Conservation (phyloP, 2,888 invertebrate genomes). For the Crioceris asparagi region DNA sequence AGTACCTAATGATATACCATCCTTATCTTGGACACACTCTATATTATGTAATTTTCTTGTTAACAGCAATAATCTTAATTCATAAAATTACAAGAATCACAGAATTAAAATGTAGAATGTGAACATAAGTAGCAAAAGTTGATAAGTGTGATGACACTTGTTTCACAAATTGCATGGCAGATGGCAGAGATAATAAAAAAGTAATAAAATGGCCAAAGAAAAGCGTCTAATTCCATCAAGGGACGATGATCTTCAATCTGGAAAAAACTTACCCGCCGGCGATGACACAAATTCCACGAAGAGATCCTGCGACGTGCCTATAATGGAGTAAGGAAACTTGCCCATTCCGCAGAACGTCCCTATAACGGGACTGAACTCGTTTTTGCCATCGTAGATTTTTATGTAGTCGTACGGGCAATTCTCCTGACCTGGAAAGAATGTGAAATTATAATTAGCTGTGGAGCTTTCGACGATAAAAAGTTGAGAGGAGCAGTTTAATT, state of each 20-base stretch:
- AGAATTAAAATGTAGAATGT: too few relatives aligned
- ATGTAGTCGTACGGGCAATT: constrained; percentile 87
- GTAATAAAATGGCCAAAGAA: background rate
- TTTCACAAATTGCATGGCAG: background rate
- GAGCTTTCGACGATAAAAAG: too few relatives aligned
- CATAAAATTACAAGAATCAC: too few relatives aligned
- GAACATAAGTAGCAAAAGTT: too few relatives aligned
- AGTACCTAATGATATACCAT: too few relatives aligned
- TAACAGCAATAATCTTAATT: too few relatives aligned
- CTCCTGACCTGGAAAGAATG: constrained; percentile 52
- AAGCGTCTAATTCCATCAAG: too few relatives aligned
- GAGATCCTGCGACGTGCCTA: constrained; percentile 80
- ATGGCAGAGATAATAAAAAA: constrained; percentile 8
- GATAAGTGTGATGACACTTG: too few relatives aligned
- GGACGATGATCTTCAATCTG: too few relatives aligned
- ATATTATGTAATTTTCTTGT: too few relatives aligned
- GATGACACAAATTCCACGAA: constrained; percentile 85
- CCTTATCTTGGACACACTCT: too few relatives aligned
- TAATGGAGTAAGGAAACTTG: constrained; percentile 88
- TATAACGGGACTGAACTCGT: constrained; percentile 76
- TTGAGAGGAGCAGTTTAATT: too few relatives aligned
- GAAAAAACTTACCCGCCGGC: constrained; percentile 53
- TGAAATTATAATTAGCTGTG: background rate
- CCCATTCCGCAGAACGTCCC: constrained; percentile 90
- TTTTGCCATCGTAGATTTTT: constrained; percentile 80